phyloP scores from a whole-genome alignment of 2,888 invertebrate species.

The Thymelicus lineola region DNA sequence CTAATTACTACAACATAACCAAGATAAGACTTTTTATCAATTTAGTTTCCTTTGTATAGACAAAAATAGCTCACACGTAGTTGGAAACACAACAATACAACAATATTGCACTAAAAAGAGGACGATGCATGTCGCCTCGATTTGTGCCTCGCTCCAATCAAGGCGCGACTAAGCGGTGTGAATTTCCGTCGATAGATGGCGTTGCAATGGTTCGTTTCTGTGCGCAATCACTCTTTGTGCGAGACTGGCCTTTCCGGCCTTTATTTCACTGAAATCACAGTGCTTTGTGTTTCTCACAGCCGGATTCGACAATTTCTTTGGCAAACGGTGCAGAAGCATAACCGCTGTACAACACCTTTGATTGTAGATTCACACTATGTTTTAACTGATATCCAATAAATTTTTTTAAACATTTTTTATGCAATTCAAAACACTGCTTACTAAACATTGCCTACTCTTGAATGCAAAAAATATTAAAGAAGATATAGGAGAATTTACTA shows the following conservation, averaged over 20 bases:
- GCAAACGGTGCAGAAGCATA: constrained; percentile 68
- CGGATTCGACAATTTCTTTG: constrained; percentile 71
- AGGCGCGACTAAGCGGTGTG: constrained; percentile 67
- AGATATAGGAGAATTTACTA: too few species aligned
- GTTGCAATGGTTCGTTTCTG: constrained; percentile 59
- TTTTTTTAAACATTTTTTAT: too few species aligned
- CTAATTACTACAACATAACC: too few species aligned
- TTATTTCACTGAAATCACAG: constrained; percentile 57
- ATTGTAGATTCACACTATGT: background rate
- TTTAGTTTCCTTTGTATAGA: background rate
- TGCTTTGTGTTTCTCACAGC: constrained; percentile 56
- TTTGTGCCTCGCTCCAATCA: constrained; percentile 43
- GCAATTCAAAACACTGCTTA: too few species aligned
- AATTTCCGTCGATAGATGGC: constrained; percentile 79
- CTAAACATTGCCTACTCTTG: too few species aligned
- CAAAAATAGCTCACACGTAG: background rate
- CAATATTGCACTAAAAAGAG: constrained; percentile 3
- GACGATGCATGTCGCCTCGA: background rate
- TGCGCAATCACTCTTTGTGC: constrained; percentile 68
- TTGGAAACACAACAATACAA: background rate
- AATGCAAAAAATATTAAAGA: too few species aligned
- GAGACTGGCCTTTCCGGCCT: constrained; percentile 67
- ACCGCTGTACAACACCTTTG: constrained; percentile 41
- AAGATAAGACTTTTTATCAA: background rate
- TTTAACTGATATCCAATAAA: too few species aligned